Evolutionary conservation across 2,113 vertebrate species (phyloP).

Genomic region (Vicugna pacos): DNA sequence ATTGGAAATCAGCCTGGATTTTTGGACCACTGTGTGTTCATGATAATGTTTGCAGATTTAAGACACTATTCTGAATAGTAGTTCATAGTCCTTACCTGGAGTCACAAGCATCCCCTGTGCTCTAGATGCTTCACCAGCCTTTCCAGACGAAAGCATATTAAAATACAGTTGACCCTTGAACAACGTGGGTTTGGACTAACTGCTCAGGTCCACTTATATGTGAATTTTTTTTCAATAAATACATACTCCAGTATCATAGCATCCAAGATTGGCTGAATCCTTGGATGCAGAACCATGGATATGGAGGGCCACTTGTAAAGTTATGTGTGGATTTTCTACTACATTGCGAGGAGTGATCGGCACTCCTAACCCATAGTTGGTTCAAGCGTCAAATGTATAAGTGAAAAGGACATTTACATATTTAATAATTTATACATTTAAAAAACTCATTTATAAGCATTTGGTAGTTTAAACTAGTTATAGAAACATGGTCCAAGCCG

Average conservation of each 20-base stretch:
- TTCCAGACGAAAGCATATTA: conserved; percentile 9
- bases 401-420: not conserved
- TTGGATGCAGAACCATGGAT: not conserved
- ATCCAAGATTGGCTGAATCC: not conserved
- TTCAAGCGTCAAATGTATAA: not conserved
- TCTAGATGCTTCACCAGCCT: not conserved
- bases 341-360: rapidly evolving
- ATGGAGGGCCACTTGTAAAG: not conserved
- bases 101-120: not conserved
- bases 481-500: not conserved
- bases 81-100: not conserved
- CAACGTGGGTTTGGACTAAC: not conserved
- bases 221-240: not conserved
- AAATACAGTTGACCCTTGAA: not conserved
- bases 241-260: not conserved
- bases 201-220: not conserved
- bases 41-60: conserved; percentile 31
- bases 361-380: not conserved
- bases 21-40: conserved; percentile 21
- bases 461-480: conserved; percentile 50
- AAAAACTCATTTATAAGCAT: conserved; percentile 27
- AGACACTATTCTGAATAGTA: not conserved
- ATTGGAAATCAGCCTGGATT: not conserved
- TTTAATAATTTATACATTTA: conserved; percentile 21
- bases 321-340: not conserved